A percentile compares a stretch with the other conserved stretches of the same genome.
These are phyloP conservation scores for Anomalospiza imberbis DNA, from an alignment of 2,797 vertebrate genomes.

Conservation along the genomic window DNA sequence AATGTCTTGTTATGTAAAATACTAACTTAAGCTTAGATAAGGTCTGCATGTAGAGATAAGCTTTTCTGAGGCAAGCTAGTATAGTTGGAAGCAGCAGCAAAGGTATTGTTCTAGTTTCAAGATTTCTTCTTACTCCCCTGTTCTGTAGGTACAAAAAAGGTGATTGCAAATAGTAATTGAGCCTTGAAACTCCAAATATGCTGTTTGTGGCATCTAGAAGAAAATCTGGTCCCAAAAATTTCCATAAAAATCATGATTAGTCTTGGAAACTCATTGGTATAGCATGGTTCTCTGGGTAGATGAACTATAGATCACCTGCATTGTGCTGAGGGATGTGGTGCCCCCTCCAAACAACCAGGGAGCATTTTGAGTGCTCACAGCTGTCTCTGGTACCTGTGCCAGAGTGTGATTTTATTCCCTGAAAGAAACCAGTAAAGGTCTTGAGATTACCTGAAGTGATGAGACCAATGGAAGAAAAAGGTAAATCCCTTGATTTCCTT, in stretches of 20 bases:
- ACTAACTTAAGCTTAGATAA: not conserved
- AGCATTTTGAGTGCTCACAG: not conserved
- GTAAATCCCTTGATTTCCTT: not conserved
- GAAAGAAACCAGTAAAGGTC: not conserved
- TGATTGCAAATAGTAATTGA: not conserved
- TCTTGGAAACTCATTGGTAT: not conserved
- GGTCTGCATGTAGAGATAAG: not conserved
- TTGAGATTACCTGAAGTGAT: not conserved
- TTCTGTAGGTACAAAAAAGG: not conserved
- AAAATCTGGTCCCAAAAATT: not conserved
- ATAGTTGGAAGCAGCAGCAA: not conserved
- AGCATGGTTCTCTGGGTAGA: not conserved
- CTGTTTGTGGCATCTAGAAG: not conserved
- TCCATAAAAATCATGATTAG: not conserved
- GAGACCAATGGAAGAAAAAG: not conserved
- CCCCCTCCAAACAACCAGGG: not conserved
- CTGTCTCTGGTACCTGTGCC: not conserved
- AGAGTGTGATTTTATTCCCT: not conserved
- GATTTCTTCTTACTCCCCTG: not conserved
- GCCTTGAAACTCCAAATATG: not conserved
- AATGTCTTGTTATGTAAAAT: not conserved
- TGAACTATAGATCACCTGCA: not conserved
- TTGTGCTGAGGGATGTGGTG: rapidly evolving
- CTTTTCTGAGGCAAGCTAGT: not conserved
- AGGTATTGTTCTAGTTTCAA: not conserved